Evolutionary conservation across 2,888 invertebrate genomes (phyloP).

Genomic region (Amblyjoppa fuscipennis): DNA sequence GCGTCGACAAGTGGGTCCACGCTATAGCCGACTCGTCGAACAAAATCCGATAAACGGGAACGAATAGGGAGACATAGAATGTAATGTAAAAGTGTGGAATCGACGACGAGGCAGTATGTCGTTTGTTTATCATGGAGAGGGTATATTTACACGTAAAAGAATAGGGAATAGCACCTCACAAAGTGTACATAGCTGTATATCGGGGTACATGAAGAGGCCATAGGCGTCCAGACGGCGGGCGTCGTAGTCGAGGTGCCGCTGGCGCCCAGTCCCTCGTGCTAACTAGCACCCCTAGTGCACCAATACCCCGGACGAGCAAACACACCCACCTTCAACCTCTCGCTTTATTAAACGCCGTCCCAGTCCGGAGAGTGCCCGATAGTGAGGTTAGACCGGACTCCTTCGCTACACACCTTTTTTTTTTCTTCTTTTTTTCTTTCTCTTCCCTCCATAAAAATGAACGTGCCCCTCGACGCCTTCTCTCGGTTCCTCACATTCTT

Average conservation of each 20-base stretch:
- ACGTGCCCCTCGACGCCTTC: conserved; percentile 57
- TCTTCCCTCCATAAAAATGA: conserved; percentile 81
- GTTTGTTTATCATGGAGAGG: not conserved
- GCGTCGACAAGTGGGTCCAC: not conserved
- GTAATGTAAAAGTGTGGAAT: not conserved
- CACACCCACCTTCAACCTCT: conserved; percentile 35
- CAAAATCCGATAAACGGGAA: not conserved
- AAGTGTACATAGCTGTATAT: conserved; percentile 43
- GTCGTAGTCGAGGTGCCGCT: conserved; percentile 65
- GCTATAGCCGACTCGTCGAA: not conserved
- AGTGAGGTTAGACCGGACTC: conserved; percentile 54
- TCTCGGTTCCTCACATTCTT: not conserved
- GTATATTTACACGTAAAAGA: conserved; percentile 12
- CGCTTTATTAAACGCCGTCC: conserved; percentile 67
- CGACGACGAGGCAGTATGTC: not conserved
- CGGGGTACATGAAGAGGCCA: conserved; percentile 74
- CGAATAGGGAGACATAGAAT: not conserved
- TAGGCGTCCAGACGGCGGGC: conserved; percentile 84
- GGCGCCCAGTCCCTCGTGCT: conserved; percentile 82
- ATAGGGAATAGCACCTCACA: conserved; percentile 16
- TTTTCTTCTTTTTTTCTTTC: not conserved
- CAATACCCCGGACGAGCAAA: conserved; percentile 57
- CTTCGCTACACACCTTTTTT: conserved; percentile 69
- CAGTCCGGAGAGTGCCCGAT: conserved; percentile 58
- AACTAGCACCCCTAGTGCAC: conserved; percentile 82